Evolutionary conservation across 2,113 vertebrate genomes (phyloP).

Genomic region (Seriola aureovittata): DNA sequence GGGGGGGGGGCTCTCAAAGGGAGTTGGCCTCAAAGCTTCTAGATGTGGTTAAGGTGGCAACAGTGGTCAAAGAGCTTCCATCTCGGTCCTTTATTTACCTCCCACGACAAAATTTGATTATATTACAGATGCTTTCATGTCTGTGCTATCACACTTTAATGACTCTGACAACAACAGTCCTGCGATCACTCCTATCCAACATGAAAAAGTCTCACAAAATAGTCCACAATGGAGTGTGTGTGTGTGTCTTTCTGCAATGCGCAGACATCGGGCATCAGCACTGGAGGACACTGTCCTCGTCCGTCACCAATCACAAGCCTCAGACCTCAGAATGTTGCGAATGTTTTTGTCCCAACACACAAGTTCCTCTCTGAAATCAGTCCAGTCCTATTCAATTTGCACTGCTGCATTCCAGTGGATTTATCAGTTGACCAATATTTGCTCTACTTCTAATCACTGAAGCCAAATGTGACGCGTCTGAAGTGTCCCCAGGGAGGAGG

Average conservation of each 20-base stretch:
- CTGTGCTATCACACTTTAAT: constrained; percentile 13
- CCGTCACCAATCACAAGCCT: constrained; percentile 46
- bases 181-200: background rate
- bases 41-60: constrained; percentile 72
- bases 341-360: constrained; percentile 37
- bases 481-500: constrained; percentile 54
- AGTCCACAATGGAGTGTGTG: background rate
- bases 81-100: constrained; percentile 56
- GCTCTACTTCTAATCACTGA: constrained; percentile 68
- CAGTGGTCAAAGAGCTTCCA: constrained; percentile 59
- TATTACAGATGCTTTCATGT: constrained; percentile 44
- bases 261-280: background rate
- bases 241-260: background rate
- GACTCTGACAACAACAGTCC: constrained; percentile 24
- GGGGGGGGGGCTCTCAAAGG: constrained; percentile 35
- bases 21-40: constrained; percentile 62
- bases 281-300: constrained; percentile 22
- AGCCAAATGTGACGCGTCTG: constrained; percentile 58
- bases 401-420: constrained; percentile 71
- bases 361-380: constrained; percentile 39
- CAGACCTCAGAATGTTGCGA: constrained; percentile 41
- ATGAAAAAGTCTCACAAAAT: background rate
- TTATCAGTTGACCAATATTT: constrained; percentile 82
- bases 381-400: constrained; percentile 48
- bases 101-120: constrained; percentile 47